These are phyloP conservation scores for Neoniphon sammara DNA, from an alignment of 2,797 vertebrate genomes.

Conservation along the genomic window DNA sequence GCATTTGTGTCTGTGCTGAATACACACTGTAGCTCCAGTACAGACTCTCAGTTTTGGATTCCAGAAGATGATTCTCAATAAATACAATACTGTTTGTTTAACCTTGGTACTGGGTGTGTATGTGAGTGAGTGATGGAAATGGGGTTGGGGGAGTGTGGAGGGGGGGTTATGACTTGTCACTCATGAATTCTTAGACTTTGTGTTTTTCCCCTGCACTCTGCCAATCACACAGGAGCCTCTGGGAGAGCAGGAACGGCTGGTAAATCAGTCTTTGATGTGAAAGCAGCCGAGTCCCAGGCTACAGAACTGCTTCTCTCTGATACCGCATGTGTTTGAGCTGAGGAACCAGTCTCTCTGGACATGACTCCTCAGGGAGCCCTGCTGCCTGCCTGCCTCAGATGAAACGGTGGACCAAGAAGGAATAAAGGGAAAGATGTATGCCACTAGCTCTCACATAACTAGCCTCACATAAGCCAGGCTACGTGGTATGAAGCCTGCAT, in stretches of 20 bases:
- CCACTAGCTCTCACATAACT: conserved; percentile 41
- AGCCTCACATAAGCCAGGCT: conserved; percentile 23
- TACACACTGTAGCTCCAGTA: conserved; percentile 13
- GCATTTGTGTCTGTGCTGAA: conserved; percentile 30
- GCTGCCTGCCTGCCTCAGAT: conserved; percentile 40
- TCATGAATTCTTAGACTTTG: conserved; percentile 38
- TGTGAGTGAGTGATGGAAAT: conserved; percentile 19
- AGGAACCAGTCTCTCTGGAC: conserved; percentile 62
- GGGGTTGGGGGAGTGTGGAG: neutral
- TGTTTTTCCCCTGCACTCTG: conserved; percentile 35
- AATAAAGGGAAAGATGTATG: conserved; percentile 34
- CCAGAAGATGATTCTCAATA: neutral
- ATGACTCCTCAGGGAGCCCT: conserved; percentile 50
- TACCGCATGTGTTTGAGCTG: conserved; percentile 62
- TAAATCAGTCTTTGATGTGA: conserved; percentile 71
- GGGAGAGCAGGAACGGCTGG: conserved; percentile 57
- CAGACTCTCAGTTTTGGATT: conserved; percentile 25
- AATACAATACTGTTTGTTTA: conserved; percentile 51
- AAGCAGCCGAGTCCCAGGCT: conserved; percentile 56
- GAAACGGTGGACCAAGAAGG: conserved; percentile 44
- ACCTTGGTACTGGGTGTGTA: conserved; percentile 46
- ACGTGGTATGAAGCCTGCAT: conserved; percentile 10
- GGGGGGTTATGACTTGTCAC: conserved; percentile 53
- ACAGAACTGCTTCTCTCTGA: conserved; percentile 62
- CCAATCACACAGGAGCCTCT: conserved; percentile 62